Evolutionary conservation across 2,888 invertebrate species (phyloP), one percentile per base, ranked within the genome.

Genomic region (Synergus umbraculus): DNA sequence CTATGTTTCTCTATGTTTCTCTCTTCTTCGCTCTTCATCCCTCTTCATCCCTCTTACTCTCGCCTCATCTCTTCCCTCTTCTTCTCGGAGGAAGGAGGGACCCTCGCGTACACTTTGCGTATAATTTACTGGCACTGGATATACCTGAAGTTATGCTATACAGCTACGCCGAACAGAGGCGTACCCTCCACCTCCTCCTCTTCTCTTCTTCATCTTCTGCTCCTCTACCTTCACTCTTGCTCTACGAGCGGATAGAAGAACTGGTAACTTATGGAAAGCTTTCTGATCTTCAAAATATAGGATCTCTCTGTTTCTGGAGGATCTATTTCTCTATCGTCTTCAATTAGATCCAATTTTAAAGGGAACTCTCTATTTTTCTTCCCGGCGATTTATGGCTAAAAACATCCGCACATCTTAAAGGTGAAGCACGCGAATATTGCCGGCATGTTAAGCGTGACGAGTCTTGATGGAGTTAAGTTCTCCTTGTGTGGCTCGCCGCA

Each of bases 51-150:
- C 65, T 79, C 77, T 79, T 76, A 69, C 82, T 83, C 79, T 79
- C 82, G 83, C 81, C 81, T 66, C 78, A 79, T 80, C 82, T 82
- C 83, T 63, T 79, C 76, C 9, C 64, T 60, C 77, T 60, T 43
- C 69, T 44, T 43, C 80, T 81, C 81, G 66, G 78, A 83, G 86
- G 81, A 80, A 81, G 82, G 86, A 87, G 87, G 87, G 86, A 86
- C 88, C 89, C 88, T 89, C 90, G 88, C 90, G 91, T 91, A 91
- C 91, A 91, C 91, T 92, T 91, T 92, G 91, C 91, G 91, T 92
- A 91, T 91, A 92, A 92, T 92, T 92, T 92, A 92, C 91, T 92
- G 90, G 90, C 90, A 89, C 89, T 91, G 91, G 90, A 91, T 91
- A 91, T 91, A 91, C 91, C 91, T 91, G 90, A 90, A 91, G 91